Base-by-base conservation (phyloP, 2,888 invertebrate species). In the Ophion costatus region DNA sequence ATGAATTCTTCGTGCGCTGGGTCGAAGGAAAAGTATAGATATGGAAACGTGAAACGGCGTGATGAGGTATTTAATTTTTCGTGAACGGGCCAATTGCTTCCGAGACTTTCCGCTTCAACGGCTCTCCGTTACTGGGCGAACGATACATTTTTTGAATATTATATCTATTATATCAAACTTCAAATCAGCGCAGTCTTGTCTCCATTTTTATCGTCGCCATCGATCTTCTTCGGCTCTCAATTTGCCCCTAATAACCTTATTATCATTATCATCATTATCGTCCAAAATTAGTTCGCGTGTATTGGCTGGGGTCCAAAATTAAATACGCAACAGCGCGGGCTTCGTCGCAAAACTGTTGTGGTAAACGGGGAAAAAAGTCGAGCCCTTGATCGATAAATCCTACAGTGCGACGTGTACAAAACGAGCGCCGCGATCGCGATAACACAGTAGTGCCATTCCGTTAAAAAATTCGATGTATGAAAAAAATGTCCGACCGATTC, bases 11-110 rank as follows among this genome's bases (percentile, higher is more conserved):
- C 42, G 29, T 11, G 57, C 20, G 51, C 42, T 17, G 66, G 57
- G 56, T 42, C 61, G 56, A 56, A 56, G 29, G 38, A 66, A 80
- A 80, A 80, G 73, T 80, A 80, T 67, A 80, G 66, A 66, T 80
- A 73, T 66, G 73, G 73, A 80, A 80, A 73, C 66, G 64, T 17
- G 76, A 76, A 76, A 51, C 73, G 38, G 66, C 56, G 56, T 64
- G 79, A 70, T 64, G 63, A 75, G 79, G 71, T 79, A 79, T 79
- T 79, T 71, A 51, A 79, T 45, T 79, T 63, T 75, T 75, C 56
- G 63, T 71, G 56, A 71, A 79, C 70, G 38, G 63, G 70, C 51
- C 70, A 71, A 79, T 71, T 71, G 79, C 63, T 63, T 33, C 29
- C 61, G 51, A 64, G 69, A n/a, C 61, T 73, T 80, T 74, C 63